Percentiles rank a stretch among this genome's conserved stretches.
phyloP scores from a whole-genome alignment of 2,113 vertebrate species.

The Phylloscopus trochiloides region DNA sequence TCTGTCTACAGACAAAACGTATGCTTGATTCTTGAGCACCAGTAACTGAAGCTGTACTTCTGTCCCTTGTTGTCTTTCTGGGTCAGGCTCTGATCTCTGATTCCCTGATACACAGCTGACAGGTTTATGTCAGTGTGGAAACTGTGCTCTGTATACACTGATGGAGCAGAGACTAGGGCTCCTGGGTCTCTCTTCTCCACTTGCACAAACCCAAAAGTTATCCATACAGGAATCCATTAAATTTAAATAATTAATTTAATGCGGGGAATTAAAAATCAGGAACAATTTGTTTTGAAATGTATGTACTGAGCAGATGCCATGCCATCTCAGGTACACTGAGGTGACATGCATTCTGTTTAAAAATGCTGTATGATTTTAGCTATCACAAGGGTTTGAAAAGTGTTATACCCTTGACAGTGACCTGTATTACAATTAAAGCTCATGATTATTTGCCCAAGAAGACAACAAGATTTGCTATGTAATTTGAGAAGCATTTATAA shows the following conservation, averaged over 20 bases:
- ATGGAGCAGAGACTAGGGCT: not conserved
- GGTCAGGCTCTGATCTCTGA: not conserved
- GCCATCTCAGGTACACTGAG: not conserved
- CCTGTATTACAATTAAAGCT: slow-evolving; percentile 67
- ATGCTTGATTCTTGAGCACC: not conserved
- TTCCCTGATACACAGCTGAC: not conserved
- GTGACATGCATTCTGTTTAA: not conserved
- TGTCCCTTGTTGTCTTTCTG: not conserved
- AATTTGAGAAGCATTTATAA: slow-evolving; percentile 68
- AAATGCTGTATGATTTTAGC: slow-evolving; percentile 30
- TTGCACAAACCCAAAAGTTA: not conserved
- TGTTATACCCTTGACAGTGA: slow-evolving; percentile 66
- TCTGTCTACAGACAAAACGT: not conserved
- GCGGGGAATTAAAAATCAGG: not conserved
- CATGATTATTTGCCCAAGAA: slow-evolving; percentile 65
- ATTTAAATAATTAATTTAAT: not conserved
- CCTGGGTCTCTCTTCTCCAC: not conserved
- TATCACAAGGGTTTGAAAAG: slow-evolving; percentile 46
- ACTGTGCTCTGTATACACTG: not conserved
- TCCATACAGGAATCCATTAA: not conserved
- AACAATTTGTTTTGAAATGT: not conserved
- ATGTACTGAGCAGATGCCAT: slow-evolving; percentile 3
- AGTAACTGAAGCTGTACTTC: not conserved
- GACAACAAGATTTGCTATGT: slow-evolving; percentile 67
- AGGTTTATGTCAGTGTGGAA: not conserved